phyloP scores from a whole-genome alignment of 2,113 vertebrate genomes.

The Otolemur garnettii region DNA sequence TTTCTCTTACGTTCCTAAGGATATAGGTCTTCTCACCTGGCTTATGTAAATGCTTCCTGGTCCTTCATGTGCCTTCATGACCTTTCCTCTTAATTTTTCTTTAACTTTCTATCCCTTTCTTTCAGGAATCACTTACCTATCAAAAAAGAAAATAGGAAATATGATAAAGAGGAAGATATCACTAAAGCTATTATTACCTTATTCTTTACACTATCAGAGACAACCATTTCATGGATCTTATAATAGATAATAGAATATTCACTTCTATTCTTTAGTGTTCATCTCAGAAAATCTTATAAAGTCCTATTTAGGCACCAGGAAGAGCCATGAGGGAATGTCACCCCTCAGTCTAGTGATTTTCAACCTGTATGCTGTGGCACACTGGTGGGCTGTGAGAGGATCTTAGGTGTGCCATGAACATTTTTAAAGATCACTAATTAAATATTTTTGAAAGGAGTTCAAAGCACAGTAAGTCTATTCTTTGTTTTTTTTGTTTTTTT shows the following conservation, averaged over 20 bases:
- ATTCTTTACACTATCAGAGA: neutral
- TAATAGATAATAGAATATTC: neutral
- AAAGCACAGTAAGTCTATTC: too few species aligned
- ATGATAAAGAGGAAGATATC: neutral
- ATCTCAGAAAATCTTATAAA: slow-evolving; percentile 18
- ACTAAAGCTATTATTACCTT: slow-evolving; percentile 4
- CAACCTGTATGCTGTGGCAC: too few species aligned
- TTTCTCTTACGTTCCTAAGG: neutral
- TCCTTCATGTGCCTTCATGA: neutral
- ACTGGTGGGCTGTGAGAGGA: too few species aligned
- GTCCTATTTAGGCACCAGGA: neutral
- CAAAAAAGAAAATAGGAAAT: neutral
- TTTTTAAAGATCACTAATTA: too few species aligned
- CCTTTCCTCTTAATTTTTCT: neutral
- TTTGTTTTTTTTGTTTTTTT: too few species aligned
- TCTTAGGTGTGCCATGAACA: too few species aligned
- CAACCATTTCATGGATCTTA: neutral
- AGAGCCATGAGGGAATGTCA: neutral
- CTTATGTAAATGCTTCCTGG: neutral
- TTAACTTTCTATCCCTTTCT: slow-evolving; percentile 16
- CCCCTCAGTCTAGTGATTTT: neutral
- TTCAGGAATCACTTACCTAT: neutral
- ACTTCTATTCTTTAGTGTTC: neutral
- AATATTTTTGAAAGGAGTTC: too few species aligned
- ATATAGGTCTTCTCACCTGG: neutral